These are phyloP conservation scores for Lacerta agilis DNA, from an alignment of 2,797 vertebrate species.

Conservation along the genomic window DNA sequence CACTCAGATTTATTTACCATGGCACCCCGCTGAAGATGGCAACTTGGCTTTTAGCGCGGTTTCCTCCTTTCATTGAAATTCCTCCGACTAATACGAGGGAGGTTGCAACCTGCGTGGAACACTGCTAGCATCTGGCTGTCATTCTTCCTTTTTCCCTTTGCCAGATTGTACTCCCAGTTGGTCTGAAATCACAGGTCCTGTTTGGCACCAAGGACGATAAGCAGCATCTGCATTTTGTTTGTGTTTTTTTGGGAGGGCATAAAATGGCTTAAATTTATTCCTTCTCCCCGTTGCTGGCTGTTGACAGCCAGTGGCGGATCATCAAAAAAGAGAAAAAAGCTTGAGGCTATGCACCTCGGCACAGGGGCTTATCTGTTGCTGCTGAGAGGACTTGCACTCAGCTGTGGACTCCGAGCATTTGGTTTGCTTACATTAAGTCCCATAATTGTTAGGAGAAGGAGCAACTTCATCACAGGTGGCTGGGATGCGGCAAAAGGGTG, in stretches of 20 bases:
- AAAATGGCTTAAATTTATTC: constrained; percentile 29
- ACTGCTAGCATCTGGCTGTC: constrained; percentile 44
- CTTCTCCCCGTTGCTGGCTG: constrained; percentile 24
- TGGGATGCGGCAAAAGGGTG: constrained; percentile 19
- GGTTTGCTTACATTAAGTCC: constrained; percentile 26
- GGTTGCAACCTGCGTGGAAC: constrained; percentile 39
- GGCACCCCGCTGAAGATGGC: constrained; percentile 40
- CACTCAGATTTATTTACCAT: not conserved
- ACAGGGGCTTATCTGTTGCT: constrained; percentile 14
- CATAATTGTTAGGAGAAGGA: not conserved
- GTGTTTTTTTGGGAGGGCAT: not conserved
- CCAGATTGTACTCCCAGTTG: constrained; percentile 23
- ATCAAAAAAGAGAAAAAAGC: not conserved
- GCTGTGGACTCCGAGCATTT: constrained; percentile 16
- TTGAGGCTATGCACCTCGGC: not conserved
- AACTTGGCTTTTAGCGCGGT: constrained; percentile 61
- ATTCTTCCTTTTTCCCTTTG: constrained; percentile 39
- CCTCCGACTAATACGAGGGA: constrained; percentile 42
- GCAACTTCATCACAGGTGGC: not conserved
- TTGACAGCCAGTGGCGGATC: constrained; percentile 30
- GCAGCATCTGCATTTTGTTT: constrained; percentile 16
- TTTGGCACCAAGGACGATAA: constrained; percentile 18
- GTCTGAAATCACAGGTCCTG: constrained; percentile 19
- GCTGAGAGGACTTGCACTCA: not conserved
- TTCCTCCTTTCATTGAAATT: constrained; percentile 47